Conservation (phyloP, 2,888 invertebrate species). For the Lasioglossum villosulum region DNA sequence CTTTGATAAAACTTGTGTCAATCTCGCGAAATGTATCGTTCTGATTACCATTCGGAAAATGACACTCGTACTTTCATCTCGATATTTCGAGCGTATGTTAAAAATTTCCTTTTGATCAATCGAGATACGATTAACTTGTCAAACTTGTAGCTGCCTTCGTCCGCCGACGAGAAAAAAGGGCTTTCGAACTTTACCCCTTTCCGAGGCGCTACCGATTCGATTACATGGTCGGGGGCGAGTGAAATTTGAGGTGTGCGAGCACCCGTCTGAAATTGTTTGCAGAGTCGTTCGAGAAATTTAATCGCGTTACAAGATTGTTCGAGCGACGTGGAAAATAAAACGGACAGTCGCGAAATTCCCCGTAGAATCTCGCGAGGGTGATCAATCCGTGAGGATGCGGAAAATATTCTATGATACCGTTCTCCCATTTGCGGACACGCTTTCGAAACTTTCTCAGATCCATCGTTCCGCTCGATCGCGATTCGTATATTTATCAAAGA, state of each 20-base stretch:
- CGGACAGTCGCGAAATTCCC: not conserved
- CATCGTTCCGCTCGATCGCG: not conserved
- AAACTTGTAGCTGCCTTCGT: not conserved
- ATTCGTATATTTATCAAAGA: not conserved
- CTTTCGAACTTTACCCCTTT: not conserved
- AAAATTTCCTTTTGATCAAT: not conserved
- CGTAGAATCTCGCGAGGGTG: not conserved
- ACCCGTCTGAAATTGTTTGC: not conserved
- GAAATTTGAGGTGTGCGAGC: not conserved
- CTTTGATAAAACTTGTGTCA: not conserved
- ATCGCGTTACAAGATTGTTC: constrained; percentile 8
- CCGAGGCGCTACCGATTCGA: not conserved
- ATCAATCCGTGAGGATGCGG: not conserved
- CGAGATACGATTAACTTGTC: not conserved
- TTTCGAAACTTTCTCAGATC: not conserved
- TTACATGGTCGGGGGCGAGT: not conserved
- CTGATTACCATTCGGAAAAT: not conserved
- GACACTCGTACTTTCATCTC: not conserved
- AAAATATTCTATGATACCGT: not conserved
- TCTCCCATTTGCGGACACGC: not conserved
- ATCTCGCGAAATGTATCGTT: not conserved
- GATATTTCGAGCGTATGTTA: not conserved
- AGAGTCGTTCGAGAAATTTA: constrained; percentile 17
- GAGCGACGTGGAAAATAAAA: not conserved
- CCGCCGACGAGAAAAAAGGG: not conserved